A percentile compares a stretch with the other conserved stretches of the same genome.
These are phyloP conservation scores for Leptinotarsa lineolata DNA, from an alignment of 1,140 invertebrate genomes.

Conservation along the genomic window DNA sequence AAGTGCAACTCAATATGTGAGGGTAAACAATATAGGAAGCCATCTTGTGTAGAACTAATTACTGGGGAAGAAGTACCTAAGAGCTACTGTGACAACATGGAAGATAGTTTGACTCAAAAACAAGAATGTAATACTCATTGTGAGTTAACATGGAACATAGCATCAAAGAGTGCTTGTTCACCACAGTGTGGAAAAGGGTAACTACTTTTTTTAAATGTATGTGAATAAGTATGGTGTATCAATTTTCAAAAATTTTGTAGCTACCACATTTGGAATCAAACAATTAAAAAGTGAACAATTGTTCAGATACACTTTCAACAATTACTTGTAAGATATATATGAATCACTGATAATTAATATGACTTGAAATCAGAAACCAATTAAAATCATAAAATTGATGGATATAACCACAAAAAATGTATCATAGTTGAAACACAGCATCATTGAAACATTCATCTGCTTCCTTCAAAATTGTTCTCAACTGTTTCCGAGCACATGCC, in stretches of 20 bases:
- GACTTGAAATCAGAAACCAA: too few species aligned
- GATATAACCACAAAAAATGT: too few species aligned
- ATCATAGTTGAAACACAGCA: too few species aligned
- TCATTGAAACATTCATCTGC: too few species aligned
- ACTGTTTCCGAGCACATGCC: too few species aligned
- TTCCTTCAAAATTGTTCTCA: too few species aligned
- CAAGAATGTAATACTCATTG: conserved; percentile 52
- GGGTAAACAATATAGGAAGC: conserved; percentile 55
- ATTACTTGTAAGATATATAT: too few species aligned
- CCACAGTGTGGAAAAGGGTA: conserved; percentile 52
- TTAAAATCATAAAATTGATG: too few species aligned
- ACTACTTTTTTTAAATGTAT: conserved; percentile 13
- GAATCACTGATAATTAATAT: too few species aligned
- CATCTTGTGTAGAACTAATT: conserved; percentile 46
- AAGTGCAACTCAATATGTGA: conserved; percentile 64
- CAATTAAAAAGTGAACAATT: too few species aligned
- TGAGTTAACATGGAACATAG: conserved; percentile 47
- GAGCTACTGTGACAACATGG: conserved; percentile 39
- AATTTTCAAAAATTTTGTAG: neutral
- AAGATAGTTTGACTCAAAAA: conserved; percentile 43
- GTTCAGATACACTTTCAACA: too few species aligned
- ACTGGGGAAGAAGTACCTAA: conserved; percentile 36
- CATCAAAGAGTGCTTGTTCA: conserved; percentile 45
- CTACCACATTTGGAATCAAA: too few species aligned
- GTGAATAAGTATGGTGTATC: neutral